phyloP scores from a whole-genome alignment of 2,888 invertebrate genomes.

The Caenorhabditis japonica region DNA sequence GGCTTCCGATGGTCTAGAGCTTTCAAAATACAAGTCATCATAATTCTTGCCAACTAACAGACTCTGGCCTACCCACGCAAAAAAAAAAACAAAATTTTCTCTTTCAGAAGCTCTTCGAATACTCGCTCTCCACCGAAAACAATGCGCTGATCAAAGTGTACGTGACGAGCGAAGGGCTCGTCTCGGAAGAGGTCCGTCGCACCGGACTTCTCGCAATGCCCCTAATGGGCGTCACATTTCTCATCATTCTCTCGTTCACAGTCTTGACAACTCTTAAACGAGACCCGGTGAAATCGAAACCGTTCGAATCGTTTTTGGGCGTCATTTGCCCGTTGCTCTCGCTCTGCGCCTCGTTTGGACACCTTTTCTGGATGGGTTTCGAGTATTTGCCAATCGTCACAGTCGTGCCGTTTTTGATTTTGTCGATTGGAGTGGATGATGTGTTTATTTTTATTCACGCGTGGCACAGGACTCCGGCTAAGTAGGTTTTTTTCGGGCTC shows the following conservation, averaged over 20 bases:
- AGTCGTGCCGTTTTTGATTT: conserved; percentile 76
- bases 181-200: conserved; percentile 75
- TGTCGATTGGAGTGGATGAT: conserved; percentile 77
- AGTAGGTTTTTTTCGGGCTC: conserved; percentile 35
- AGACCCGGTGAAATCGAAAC: conserved; percentile 67
- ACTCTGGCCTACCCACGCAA: no score
- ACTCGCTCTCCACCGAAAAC: conserved; percentile 62
- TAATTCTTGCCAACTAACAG: no score
- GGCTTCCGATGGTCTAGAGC: no score
- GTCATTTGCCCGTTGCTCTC: conserved; percentile 76
- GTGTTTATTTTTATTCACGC: conserved; percentile 77
- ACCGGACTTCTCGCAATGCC: conserved; percentile 76
- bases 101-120: conserved; percentile 70
- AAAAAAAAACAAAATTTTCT: no score
- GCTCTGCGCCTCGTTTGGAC: conserved; percentile 73
- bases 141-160: conserved; percentile 69
- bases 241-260: conserved; percentile 74
- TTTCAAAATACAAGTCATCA: no score
- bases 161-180: conserved; percentile 74
- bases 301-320: conserved; percentile 75
- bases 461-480: conserved; percentile 71
- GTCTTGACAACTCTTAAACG: conserved; percentile 70
- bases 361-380: conserved; percentile 75
- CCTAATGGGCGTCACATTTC: conserved; percentile 72
- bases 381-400: conserved; percentile 76